phyloP scores from a whole-genome alignment of 1,140 invertebrate genomes.

The Bombus fervidus region DNA sequence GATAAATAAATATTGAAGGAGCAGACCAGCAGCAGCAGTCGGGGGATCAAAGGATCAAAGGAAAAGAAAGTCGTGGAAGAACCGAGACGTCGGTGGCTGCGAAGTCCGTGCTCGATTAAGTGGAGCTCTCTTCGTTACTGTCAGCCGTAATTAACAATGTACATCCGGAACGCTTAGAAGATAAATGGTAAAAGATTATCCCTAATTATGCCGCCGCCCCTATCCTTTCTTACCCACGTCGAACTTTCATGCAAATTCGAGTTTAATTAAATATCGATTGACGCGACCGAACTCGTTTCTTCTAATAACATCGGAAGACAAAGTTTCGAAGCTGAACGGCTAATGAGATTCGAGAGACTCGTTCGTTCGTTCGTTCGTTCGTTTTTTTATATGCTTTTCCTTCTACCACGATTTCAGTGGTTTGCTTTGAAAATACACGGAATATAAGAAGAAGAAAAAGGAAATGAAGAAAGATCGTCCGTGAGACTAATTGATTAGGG shows the following conservation, averaged over 20 bases:
- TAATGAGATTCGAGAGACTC: conserved; percentile 42
- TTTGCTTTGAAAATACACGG: conserved; percentile 11
- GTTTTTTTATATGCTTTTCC: neutral
- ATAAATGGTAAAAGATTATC: conserved; percentile 65
- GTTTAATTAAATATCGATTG: conserved; percentile 56
- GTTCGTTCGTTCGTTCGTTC: neutral
- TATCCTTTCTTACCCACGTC: neutral
- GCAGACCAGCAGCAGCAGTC: neutral
- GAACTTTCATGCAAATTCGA: conserved; percentile 47
- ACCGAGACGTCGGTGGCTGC: neutral
- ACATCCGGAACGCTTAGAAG: conserved; percentile 58
- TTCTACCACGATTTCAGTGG: neutral
- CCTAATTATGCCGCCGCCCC: conserved; percentile 43
- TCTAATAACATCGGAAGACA: conserved; percentile 34
- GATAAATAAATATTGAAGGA: conserved; percentile 59
- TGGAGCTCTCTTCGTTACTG: conserved; percentile 58
- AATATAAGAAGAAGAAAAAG: neutral
- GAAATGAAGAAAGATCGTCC: conserved; percentile 16
- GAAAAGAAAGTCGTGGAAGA: conserved; percentile 40
- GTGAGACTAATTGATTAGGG: conserved; percentile 60
- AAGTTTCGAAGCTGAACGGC: conserved; percentile 18
- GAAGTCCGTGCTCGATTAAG: conserved; percentile 55
- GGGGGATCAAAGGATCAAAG: conserved; percentile 49
- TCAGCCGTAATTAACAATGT: conserved; percentile 65
- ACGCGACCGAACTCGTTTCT: conserved; percentile 39